These are phyloP conservation scores for Serinus canaria DNA, from an alignment of 2,113 vertebrate species.

Conservation along the genomic window DNA sequence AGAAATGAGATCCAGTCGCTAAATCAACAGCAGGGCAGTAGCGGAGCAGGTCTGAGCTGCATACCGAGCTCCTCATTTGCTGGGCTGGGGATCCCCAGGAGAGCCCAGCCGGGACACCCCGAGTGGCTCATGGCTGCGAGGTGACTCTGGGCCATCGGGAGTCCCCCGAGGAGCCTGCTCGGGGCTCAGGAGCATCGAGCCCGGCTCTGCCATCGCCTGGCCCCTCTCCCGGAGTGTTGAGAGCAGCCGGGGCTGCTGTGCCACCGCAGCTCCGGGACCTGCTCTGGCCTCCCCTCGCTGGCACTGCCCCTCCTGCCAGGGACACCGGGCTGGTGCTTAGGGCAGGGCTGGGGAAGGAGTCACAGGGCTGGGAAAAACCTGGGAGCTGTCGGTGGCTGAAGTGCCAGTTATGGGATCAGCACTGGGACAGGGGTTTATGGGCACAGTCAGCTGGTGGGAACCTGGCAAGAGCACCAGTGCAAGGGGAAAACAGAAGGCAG, in stretches of 20 bases:
- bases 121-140: rapidly evolving
- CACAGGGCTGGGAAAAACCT: rapidly evolving
- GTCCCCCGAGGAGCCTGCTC: background rate
- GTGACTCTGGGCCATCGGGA: background rate
- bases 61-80: background rate
- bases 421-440: rapidly evolving
- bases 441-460: background rate
- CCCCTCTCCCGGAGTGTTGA: rapidly evolving
- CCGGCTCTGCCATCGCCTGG: rapidly evolving
- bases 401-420: rapidly evolving
- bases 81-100: background rate
- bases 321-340: rapidly evolving
- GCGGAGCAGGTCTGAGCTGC: background rate
- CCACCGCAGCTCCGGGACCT: background rate
- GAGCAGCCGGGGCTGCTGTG: background rate
- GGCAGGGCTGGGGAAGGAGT: background rate
- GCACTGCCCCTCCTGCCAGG: no score
- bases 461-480: rapidly evolving
- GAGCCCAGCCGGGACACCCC: background rate
- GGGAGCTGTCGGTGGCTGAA: background rate
- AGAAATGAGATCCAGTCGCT: background rate
- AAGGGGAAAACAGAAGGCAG: no score
- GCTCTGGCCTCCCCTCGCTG: background rate
- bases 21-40: background rate
- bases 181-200: rapidly evolving